These are phyloP conservation scores for Lydus trimaculatus DNA, from an alignment of 2,888 invertebrate species.

Conservation along the genomic window DNA sequence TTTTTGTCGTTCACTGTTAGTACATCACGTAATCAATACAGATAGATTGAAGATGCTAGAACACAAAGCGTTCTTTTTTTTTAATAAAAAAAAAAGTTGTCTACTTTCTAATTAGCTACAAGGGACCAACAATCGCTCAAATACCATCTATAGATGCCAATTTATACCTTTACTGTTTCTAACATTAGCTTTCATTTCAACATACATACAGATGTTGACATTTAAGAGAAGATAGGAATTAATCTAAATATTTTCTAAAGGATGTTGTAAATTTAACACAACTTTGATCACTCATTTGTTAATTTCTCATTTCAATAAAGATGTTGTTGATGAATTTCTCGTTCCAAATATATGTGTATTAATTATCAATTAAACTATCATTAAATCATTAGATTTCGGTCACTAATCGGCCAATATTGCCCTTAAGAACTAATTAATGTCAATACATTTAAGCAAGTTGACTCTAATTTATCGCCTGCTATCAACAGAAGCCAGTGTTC, in stretches of 20 bases:
- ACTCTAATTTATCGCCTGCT: neutral
- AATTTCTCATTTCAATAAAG: neutral
- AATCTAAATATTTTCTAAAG: neutral
- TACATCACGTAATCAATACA: too few relatives aligned
- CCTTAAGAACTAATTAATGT: neutral
- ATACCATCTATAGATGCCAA: too few relatives aligned
- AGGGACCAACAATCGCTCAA: too few relatives aligned
- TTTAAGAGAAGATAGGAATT: too few relatives aligned
- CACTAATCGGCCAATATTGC: neutral
- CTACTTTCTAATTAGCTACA: too few relatives aligned
- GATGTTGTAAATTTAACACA: neutral
- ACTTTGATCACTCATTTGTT: neutral
- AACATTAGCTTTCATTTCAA: too few relatives aligned
- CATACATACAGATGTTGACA: too few relatives aligned
- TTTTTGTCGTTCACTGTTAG: too few relatives aligned
- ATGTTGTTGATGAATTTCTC: neutral
- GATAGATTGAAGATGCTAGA: too few relatives aligned
- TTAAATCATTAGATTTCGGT: neutral
- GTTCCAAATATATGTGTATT: neutral
- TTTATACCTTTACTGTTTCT: too few relatives aligned
- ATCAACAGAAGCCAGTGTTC: neutral
- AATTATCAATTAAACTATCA: neutral
- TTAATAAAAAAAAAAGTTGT: too few relatives aligned
- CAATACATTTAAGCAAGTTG: neutral
- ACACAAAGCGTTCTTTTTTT: too few relatives aligned